These are phyloP conservation scores for Eristalis pertinax DNA, from an alignment of 2,888 invertebrate genomes.

Conservation along the genomic window DNA sequence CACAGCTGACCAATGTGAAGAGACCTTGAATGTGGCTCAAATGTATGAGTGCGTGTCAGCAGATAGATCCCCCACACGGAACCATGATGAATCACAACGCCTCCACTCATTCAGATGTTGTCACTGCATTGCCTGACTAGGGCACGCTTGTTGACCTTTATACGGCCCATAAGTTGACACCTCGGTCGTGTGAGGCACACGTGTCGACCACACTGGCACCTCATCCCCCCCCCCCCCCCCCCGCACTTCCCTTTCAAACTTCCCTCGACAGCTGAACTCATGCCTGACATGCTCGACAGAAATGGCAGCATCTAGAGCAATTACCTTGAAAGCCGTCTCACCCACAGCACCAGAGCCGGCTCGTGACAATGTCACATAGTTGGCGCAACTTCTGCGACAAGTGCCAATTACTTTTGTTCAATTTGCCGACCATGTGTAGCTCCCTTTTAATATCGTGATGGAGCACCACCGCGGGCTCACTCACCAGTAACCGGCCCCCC, in stretches of 20 bases:
- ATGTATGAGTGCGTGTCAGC: neutral
- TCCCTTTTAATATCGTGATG: constrained; percentile 20
- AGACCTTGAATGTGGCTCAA: neutral
- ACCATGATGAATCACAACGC: neutral
- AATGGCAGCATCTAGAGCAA: constrained; percentile 34
- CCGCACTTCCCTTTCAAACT: neutral
- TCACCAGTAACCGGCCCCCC: constrained; percentile 26
- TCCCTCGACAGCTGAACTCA: neutral
- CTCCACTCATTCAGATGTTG: neutral
- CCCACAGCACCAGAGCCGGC: neutral
- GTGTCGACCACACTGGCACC: neutral
- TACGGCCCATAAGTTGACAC: neutral
- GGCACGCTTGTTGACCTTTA: neutral
- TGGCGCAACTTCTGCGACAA: constrained; percentile 24
- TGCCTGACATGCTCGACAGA: neutral
- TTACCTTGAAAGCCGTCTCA: neutral
- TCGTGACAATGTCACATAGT: constrained; percentile 29
- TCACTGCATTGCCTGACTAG: neutral
- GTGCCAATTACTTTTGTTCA: constrained; percentile 56
- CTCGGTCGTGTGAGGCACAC: neutral
- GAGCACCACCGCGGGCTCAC: neutral
- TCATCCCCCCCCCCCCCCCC: neutral
- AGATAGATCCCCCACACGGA: neutral
- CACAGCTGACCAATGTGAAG: neutral
- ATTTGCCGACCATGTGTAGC: constrained; percentile 22